Evolutionary conservation across 2,113 vertebrate genomes (phyloP).

Genomic region (Grammomys surdaster): DNA sequence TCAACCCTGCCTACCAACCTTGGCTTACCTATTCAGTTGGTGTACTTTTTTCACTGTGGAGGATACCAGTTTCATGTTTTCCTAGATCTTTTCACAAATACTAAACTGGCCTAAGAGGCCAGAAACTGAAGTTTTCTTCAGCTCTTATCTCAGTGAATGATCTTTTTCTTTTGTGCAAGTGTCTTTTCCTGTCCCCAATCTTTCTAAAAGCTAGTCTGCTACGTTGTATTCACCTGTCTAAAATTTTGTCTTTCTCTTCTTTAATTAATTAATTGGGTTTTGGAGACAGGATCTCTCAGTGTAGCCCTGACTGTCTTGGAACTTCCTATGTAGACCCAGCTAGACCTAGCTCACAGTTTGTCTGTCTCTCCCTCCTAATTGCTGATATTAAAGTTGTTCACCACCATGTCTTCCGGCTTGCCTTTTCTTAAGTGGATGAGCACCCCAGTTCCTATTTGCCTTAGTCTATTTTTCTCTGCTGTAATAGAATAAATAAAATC

Average conservation of each 20-base stretch:
- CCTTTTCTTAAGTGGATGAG: neutral
- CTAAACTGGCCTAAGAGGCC: too few species aligned
- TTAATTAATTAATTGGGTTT: neutral
- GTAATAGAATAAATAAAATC: neutral
- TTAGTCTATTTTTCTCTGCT: neutral
- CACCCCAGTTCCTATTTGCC: neutral
- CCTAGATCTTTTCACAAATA: neutral
- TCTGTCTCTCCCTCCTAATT: neutral
- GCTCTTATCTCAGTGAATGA: neutral
- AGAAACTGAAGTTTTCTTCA: neutral
- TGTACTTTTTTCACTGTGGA: neutral
- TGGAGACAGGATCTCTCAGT: neutral
- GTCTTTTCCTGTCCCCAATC: neutral
- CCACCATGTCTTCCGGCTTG: neutral
- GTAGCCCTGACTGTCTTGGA: neutral
- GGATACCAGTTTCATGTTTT: neutral
- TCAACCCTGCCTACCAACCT: neutral
- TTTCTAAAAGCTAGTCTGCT: neutral
- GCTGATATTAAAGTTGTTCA: neutral
- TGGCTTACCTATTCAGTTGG: neutral
- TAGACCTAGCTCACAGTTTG: neutral
- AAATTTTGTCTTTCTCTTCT: neutral
- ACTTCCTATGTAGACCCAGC: neutral
- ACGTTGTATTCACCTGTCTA: neutral
- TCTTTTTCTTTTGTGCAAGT: neutral